Conservation (phyloP, 2,113 vertebrate genomes). For the Aldabrachelys gigantea region DNA sequence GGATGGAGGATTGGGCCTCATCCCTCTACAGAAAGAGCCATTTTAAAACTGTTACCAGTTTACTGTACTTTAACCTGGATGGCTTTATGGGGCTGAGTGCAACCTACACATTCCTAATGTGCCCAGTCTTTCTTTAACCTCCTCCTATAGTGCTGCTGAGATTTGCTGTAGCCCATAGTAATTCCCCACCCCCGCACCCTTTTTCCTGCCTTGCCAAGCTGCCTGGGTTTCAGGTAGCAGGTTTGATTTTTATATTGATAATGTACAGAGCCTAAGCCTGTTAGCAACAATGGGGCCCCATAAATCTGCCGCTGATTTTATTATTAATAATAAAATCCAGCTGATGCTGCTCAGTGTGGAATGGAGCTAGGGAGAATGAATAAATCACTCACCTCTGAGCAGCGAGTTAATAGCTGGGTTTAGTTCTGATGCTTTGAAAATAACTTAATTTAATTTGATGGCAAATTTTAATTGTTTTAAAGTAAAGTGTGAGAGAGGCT, state of each 20-base stretch:
- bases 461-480: neutral
- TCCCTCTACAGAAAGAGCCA: neutral
- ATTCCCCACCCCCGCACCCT: neutral
- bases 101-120: neutral
- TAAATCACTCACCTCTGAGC: neutral
- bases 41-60: neutral
- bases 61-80: neutral
- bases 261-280: neutral
- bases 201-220: neutral
- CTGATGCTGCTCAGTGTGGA: neutral
- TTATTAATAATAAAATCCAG: neutral
- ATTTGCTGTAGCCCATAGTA: neutral
- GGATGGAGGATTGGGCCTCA: neutral
- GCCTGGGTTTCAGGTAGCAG: neutral
- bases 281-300: neutral
- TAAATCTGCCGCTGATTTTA: conserved; percentile 5
- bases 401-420: neutral
- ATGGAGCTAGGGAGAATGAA: neutral
- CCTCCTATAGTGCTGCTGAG: neutral
- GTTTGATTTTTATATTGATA: neutral
- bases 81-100: neutral
- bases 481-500: neutral
- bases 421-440: neutral
- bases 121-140: neutral
- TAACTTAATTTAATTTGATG: neutral